Percentiles rank a stretch among this genome's conserved stretches.
Conservation (phyloP, 2,888 invertebrate genomes). For the Unio pictorum region DNA sequence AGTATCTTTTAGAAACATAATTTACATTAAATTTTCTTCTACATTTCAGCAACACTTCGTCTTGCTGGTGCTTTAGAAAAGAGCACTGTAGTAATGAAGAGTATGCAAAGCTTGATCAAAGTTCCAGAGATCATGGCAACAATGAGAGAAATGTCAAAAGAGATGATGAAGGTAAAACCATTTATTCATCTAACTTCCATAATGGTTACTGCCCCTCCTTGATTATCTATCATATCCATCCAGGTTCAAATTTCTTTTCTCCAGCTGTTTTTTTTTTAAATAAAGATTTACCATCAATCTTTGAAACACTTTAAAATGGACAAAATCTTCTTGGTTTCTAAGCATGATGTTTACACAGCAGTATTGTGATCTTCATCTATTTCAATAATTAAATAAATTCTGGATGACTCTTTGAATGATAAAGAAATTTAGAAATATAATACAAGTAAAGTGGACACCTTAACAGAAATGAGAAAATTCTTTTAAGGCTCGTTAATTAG, state of each 20-base stretch:
- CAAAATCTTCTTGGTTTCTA: too few relatives aligned
- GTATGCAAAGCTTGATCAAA: slow-evolving; percentile 92
- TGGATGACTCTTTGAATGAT: too few relatives aligned
- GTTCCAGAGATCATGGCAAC: slow-evolving; percentile 95
- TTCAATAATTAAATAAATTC: too few relatives aligned
- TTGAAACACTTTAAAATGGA: too few relatives aligned
- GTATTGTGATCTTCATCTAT: too few relatives aligned
- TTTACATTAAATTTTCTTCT: background rate
- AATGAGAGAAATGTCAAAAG: slow-evolving; percentile 97
- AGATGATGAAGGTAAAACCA: slow-evolving; percentile 89
- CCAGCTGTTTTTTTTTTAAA: background rate
- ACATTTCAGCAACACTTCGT: slow-evolving; percentile 85
- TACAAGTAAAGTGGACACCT: too few relatives aligned
- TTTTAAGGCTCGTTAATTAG: too few relatives aligned
- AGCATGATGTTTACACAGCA: too few relatives aligned
- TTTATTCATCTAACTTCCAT: background rate
- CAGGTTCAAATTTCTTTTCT: background rate
- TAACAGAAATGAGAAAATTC: too few relatives aligned
- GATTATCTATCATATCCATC: too few relatives aligned
- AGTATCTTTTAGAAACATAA: too few relatives aligned
- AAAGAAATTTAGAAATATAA: too few relatives aligned
- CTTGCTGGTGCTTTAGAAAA: slow-evolving; percentile 94
- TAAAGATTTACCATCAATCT: background rate
- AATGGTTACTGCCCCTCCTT: background rate
- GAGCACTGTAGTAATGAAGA: slow-evolving; percentile 98